phyloP scores from a whole-genome alignment of 2,113 vertebrate genomes.

The Archilochus colubris region DNA sequence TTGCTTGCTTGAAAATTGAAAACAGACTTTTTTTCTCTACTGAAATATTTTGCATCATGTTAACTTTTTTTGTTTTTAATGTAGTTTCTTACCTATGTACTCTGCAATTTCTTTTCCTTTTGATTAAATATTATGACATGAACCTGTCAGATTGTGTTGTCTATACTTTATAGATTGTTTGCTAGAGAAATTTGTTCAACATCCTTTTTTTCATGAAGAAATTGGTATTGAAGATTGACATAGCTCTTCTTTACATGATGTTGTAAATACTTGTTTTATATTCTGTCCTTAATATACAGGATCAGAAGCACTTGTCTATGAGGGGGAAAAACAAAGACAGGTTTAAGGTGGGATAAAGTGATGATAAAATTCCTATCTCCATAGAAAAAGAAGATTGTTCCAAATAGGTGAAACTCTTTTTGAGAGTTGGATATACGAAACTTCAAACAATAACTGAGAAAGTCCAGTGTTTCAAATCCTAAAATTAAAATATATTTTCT shows the following conservation, averaged over 20 bases:
- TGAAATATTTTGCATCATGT: not conserved
- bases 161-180: not conserved
- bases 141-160: not conserved
- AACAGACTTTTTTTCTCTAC: not conserved
- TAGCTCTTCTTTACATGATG: not conserved
- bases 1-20: not conserved
- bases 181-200: not conserved
- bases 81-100: not conserved
- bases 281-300: not conserved
- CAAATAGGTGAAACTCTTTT: not conserved
- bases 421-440: not conserved
- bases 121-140: not conserved
- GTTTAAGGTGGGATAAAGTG: not conserved
- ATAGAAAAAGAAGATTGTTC: not conserved
- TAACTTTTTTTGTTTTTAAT: not conserved
- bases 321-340: not conserved
- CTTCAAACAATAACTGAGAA: not conserved
- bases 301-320: not conserved
- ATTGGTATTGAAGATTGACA: not conserved
- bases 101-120: not conserved
- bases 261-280: not conserved
- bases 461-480: not conserved
- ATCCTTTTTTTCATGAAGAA: not conserved
- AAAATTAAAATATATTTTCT: not conserved
- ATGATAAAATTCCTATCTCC: not conserved